A percentile compares a stretch with the other conserved stretches of the same genome.
phyloP scores from a whole-genome alignment of 2,797 vertebrate species.

The Nannoperca australis region DNA sequence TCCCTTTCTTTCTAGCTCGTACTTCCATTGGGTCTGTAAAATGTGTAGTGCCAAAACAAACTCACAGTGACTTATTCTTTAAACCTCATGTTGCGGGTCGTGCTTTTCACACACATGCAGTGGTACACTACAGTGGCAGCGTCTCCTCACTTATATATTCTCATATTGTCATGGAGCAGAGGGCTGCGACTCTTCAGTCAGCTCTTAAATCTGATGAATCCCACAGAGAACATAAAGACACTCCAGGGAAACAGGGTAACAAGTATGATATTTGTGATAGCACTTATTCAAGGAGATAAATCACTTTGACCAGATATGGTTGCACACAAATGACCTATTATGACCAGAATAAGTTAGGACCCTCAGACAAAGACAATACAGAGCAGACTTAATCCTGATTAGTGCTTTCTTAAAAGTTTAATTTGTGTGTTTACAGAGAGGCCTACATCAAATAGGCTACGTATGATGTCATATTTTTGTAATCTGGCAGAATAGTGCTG shows the following conservation, averaged over 20 bases:
- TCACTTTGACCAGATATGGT: constrained; percentile 42
- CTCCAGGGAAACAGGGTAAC: constrained; percentile 21
- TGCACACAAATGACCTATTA: constrained; percentile 28
- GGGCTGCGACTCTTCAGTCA: constrained; percentile 30
- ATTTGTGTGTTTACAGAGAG: constrained; percentile 61
- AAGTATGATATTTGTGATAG: constrained; percentile 48
- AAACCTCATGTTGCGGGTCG: constrained; percentile 76
- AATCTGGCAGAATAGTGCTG: constrained; percentile 50
- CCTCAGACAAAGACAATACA: constrained; percentile 41
- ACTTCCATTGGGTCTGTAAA: constrained; percentile 75
- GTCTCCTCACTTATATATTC: constrained; percentile 43
- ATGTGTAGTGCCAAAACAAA: constrained; percentile 75
- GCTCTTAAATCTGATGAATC: constrained; percentile 54
- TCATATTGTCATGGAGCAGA: constrained; percentile 36
- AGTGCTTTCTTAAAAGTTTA: constrained; percentile 49
- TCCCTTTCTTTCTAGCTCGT: constrained; percentile 58
- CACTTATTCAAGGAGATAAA: constrained; percentile 47
- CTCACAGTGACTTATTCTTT: constrained; percentile 64
- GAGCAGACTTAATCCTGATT: constrained; percentile 43
- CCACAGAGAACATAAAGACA: constrained; percentile 35
- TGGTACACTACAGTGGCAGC: constrained; percentile 36
- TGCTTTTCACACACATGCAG: constrained; percentile 72
- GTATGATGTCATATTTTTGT: constrained; percentile 72
- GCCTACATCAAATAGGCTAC: constrained; percentile 34
- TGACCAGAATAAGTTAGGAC: constrained; percentile 42